phyloP scores from a whole-genome alignment of 2,797 vertebrate genomes.

The Poecilia picta region DNA sequence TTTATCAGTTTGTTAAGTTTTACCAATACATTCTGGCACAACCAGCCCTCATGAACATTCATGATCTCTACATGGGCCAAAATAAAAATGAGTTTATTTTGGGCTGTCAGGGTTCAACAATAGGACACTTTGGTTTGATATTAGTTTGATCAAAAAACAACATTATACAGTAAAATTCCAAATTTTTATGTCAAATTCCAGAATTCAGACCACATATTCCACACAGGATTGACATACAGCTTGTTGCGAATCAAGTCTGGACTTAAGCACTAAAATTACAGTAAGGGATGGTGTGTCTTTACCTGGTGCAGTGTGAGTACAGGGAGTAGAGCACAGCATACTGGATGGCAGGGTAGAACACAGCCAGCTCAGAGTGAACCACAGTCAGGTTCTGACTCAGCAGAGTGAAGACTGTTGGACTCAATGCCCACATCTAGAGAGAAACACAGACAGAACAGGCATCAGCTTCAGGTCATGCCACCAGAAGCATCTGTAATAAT shows the following conservation, averaged over 20 bases:
- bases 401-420: conserved; percentile 95
- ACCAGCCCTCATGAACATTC: too few species aligned
- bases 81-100: too few species aligned
- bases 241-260: not conserved
- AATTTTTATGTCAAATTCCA: not conserved
- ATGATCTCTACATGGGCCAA: too few species aligned
- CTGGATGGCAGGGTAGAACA: conserved; percentile 93
- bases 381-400: conserved; percentile 94
- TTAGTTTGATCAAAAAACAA: not conserved
- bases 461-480: not conserved
- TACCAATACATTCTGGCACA: too few species aligned
- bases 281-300: conserved; percentile 17
- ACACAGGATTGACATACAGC: not conserved
- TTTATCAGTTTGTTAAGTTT: too few species aligned
- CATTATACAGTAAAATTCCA: not conserved
- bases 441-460: conserved; percentile 12
- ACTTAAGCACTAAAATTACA: not conserved
- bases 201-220: not conserved
- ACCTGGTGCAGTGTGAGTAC: conserved; percentile 98
- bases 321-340: conserved; percentile 95
- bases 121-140: not conserved
- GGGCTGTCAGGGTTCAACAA: not conserved
- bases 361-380: conserved; percentile 90
- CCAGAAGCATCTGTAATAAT: not conserved
- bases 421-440: conserved; percentile 97